Base-by-base conservation (phyloP, 2,888 invertebrate genomes). In the Sabatieria punctata region DNA sequence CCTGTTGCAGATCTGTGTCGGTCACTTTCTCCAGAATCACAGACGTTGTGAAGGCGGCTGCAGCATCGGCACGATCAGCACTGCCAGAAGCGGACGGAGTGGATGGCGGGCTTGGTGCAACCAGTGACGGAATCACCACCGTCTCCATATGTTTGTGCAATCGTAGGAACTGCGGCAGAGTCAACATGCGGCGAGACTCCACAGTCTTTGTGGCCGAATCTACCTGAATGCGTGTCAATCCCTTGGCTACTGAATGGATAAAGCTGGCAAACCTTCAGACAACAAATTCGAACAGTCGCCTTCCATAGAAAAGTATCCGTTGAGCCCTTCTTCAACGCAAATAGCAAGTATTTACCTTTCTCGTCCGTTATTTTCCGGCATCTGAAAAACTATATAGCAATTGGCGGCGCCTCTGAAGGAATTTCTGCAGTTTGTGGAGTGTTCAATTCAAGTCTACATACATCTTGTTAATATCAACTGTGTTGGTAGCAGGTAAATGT, bases 291-390 rank as follows among this genome's bases (percentile, higher is more conserved):
- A 1, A 79, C 75, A 1, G 77, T 77, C 1, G 76, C 77, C 60
- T 78, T 78, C 80, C 80, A 80, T 30, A 79, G 67, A 23, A 78
- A 60, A 1, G 77, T 73, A 21, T 73, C 68, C 59, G 78, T 78
- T 2, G 76, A 74, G 2, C 77, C 78, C 52, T 73, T 73, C 59
- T 77, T 76, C 1, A 79, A 72, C 40, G 75, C 73, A 67, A 79
- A 79, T 35, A 77, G 64, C 25, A 79, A 8, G n/a, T 36, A 33
- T 21, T 25, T 13, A 2, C 41, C 46, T 1, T 21, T 2, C 21
- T 19, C 2, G 27, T 46, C 35, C 13, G 19, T 19, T n/a, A 36
- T 21, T 4, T 38, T 6, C 2, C 23, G 15, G 39, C 45, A 45
- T 24, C 45, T 45, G 25, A 21, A 30, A 30, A n/a, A 33, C n/a